These are phyloP conservation scores for Petrocephalus microphthalmus DNA, from an alignment of 2,113 vertebrate genomes.

Conservation along the genomic window DNA sequence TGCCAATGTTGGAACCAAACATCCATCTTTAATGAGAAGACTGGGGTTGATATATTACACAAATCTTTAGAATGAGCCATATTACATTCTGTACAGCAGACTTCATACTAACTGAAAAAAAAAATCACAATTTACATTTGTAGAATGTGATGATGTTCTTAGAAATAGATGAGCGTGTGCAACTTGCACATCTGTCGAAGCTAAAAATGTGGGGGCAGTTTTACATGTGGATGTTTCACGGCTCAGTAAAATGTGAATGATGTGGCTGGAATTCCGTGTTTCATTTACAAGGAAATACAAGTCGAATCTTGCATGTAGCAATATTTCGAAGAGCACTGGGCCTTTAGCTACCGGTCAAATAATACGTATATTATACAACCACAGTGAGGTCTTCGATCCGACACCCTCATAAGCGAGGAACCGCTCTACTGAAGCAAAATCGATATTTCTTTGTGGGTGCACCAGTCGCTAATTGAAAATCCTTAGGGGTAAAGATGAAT, in stretches of 20 bases:
- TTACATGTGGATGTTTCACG: neutral
- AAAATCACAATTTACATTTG: neutral
- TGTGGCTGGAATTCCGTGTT: neutral
- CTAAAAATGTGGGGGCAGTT: neutral
- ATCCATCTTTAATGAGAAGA: neutral
- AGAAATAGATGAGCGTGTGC: neutral
- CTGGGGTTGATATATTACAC: neutral
- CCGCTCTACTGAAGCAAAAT: slow-evolving; percentile 31
- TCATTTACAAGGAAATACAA: slow-evolving; percentile 2
- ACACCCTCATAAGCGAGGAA: slow-evolving; percentile 5
- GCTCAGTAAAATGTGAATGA: neutral
- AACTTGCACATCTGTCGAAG: neutral
- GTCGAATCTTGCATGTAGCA: neutral
- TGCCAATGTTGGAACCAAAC: neutral
- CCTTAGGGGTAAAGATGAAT: slow-evolving; percentile 49
- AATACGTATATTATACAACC: slow-evolving; percentile 4
- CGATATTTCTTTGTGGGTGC: slow-evolving; percentile 45
- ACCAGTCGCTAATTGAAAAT: slow-evolving; percentile 53
- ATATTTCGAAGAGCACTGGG: neutral
- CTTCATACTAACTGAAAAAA: neutral
- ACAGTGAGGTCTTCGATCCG: neutral
- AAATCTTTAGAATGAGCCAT: neutral
- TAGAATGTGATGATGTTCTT: neutral
- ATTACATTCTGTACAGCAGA: neutral
- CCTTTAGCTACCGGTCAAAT: neutral